Conservation (phyloP, 2,113 vertebrate species). For the Octodon degus region DNA sequence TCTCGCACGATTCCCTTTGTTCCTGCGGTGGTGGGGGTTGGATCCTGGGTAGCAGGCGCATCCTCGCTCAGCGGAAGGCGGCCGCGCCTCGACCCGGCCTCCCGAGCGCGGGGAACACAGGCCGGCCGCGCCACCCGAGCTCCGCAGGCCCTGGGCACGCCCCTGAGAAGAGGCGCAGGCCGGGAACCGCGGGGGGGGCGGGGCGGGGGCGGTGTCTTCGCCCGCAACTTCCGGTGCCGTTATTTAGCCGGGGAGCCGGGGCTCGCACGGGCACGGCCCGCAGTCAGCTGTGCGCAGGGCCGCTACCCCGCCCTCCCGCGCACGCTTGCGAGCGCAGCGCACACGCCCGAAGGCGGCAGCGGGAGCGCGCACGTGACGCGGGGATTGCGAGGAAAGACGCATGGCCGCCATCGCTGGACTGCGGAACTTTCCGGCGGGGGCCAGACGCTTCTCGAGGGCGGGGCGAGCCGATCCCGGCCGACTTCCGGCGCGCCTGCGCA, state of each 20-base stretch:
- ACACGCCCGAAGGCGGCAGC: rapidly evolving
- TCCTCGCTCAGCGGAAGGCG: background rate
- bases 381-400: rapidly evolving
- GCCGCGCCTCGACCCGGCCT: background rate
- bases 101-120: background rate
- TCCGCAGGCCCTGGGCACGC: background rate
- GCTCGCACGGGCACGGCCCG: background rate
- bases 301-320: too few relatives aligned
- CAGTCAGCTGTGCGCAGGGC: background rate
- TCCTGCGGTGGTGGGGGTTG: background rate
- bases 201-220: rapidly evolving
- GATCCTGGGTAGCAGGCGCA: background rate
- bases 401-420: rapidly evolving
- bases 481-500: background rate
- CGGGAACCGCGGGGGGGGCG: background rate
- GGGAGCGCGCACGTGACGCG: rapidly evolving
- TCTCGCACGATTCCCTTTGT: background rate
- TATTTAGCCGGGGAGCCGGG: background rate
- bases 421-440: rapidly evolving
- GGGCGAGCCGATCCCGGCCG: too few relatives aligned
- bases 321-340: background rate
- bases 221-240: background rate
- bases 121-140: background rate
- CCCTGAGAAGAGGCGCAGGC: background rate
- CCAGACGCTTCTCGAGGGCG: background rate